Evolutionary conservation across 2,888 invertebrate genomes (phyloP), one percentile per base, ranked within the genome.

Genomic region (Macroteleia sp.): DNA sequence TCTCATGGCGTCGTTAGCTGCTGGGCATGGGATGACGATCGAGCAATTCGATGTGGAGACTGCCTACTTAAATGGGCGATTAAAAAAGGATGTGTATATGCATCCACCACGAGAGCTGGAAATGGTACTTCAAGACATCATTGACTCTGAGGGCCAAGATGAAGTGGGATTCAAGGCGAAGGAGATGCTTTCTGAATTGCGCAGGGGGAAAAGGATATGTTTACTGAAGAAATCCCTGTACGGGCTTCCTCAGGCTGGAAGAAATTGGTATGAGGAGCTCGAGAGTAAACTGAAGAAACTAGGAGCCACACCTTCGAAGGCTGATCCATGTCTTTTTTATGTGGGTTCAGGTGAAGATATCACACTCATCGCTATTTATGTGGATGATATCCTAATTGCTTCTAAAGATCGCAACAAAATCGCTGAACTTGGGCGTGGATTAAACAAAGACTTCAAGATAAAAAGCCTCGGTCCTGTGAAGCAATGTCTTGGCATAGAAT

Each of bases 61-160:
- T 1, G 81, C 83, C 1, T 85, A 81, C 20, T 42, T 85, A 9
- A 83, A 83, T 44, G 83, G 82, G 0, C 12, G 25, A 0, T 12
- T 77, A 4, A 48, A 71, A 1, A 46, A 66, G 2, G n/a, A n/a
- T n/a, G n/a, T n/a, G n/a, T 54, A 39, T 3, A 82, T 83, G 81
- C 34, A 77, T 22, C 41, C 48, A 8, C 83, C 81, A 1, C 59
- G 30, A 1, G 16, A 39, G 3, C 16, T 52, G 0, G 30, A 44
- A 9, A 25, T n/a, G 4, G 28, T 46, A 2, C 41, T 77, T 16
- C 22, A 48, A 9, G 22, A 20, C 32, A 66, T 79, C 9, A 36
- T 57, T 16, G 16, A 48, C 9, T 41, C 41, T 3, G 69, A 79
- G 19, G 16, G 10, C n/a, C 10, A 36, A 9, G 36, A 25, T 16